Percentiles rank a stretch among this genome's conserved stretches.
Evolutionary conservation across 2,797 vertebrate genomes (phyloP).

Genomic region (Setipinna tenuifilis): DNA sequence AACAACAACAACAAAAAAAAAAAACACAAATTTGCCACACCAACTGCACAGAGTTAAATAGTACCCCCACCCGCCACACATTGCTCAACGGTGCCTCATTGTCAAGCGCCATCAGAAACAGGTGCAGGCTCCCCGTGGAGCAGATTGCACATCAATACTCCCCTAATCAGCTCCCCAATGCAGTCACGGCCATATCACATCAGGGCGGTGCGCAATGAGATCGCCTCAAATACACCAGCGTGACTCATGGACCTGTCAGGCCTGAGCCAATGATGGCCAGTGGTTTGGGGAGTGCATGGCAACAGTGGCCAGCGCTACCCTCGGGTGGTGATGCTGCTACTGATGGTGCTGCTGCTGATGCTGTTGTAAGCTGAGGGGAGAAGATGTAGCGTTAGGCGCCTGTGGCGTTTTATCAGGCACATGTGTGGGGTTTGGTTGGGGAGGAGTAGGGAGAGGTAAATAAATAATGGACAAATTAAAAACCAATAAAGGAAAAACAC

Average conservation of each 20-base stretch:
- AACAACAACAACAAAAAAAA: too few species aligned
- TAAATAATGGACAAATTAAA: slow-evolving; percentile 29
- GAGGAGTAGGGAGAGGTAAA: too few species aligned
- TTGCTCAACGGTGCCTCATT: background rate
- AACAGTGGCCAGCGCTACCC: background rate
- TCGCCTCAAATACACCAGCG: background rate
- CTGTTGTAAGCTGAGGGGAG: background rate
- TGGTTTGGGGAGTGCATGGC: background rate
- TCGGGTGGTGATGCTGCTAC: background rate
- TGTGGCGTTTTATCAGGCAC: background rate
- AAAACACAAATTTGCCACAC: background rate
- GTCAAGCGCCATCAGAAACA: background rate
- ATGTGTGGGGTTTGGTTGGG: background rate
- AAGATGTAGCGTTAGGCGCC: background rate
- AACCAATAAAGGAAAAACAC: slow-evolving; percentile 26
- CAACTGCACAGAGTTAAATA: background rate
- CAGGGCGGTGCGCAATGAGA: background rate
- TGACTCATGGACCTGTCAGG: background rate
- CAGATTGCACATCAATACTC: background rate
- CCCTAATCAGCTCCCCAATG: background rate
- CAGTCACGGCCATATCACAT: background rate
- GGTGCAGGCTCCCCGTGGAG: background rate
- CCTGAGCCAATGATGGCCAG: background rate
- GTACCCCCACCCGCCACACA: background rate
- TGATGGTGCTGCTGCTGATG: background rate